Base-by-base conservation (phyloP, 2,888 invertebrate species). In the Epistrophe grossulariae region DNA sequence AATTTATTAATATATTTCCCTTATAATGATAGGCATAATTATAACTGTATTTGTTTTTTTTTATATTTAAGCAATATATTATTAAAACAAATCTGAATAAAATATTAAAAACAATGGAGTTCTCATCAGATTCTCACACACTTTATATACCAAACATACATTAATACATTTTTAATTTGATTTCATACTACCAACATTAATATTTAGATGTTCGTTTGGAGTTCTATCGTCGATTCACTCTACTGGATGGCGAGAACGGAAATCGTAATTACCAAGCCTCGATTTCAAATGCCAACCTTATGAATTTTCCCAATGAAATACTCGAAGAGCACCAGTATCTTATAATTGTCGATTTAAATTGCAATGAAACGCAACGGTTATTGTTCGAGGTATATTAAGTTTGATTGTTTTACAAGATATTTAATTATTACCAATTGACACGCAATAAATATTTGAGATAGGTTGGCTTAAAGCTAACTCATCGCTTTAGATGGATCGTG, bases 311-410 rank as follows among this genome's bases (percentile, higher is more conserved):
- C 38, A 76, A 84, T 43, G 88, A 15, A 15, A 43, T 88, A n/a
- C 79, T 80, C 17, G 89, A 90, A 24, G 88, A 89, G 64, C 89
- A 89, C 79, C 88, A 87, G 19, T 82, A 89, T 55, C 80, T 90
- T 64, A 90, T 90, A 60, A 78, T 90, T 35, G 77, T 89, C 11
- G 90, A 90, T 79, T 80, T 89, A 48, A 80, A 83, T 10, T 88
- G 88, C 78, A 70, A 48, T 38, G 40, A 81, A 72, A 88, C 88
- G 24, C 66, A 74, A n/a, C 66, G 60, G 50, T 64, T 88, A 71
- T 52, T 88, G 17, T 57, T 59, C 35, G 78, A 81, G 68, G 84
- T 88, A 43, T 71, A n/a, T n/a, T n/a, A 10, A 3, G 45, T 79
- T 60, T 28, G 62, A 78, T 62, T 17, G 35, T 59, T 68, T 38